Base-by-base conservation (phyloP, 2,888 invertebrate genomes). In the Lasioglossum pauxillum region DNA sequence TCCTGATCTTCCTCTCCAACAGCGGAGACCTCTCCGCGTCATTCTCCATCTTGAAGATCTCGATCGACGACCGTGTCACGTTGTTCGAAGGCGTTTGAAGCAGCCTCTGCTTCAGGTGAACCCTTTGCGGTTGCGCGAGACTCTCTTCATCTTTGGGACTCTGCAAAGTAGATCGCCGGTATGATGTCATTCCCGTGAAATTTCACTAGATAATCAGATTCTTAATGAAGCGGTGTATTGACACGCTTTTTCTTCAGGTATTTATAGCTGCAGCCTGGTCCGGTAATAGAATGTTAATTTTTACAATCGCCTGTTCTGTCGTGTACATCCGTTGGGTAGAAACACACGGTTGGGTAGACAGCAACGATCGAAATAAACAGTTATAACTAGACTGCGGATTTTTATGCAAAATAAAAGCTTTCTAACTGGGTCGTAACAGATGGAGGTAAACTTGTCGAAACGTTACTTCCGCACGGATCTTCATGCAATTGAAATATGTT, bases 1-100 rank as follows among this genome's bases (percentile, higher is more conserved):
- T 88, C 64, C 90, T 80, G 44, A 94, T 57, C 77, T 90, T 92
- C 49, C 83, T 91, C 78, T 94, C 93, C 86, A 92, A 83, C 44
- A 94, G 89, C 27, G 93, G 93, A 38, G 89, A 87, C 41, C 78
- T 90, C 46, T 94, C 94, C 19, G 90, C 79, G 19, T 12, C 44
- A 31, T n/a, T 73, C 7, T 86, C 80, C 90, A 90, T 91, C 60
- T 81, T 10, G 7, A 38, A 7, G 60, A 67, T 1, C 23, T 31
- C 27, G 5, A 57, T 60, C 5, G n/a, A 46, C 27, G 5, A 35
- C 14, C 46, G 16, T 14, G 16, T 7, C 5, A 27, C 23, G 38
- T 4, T 8, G 27, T 19, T 73, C 35, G 38, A 16, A 7, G 23
- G 0, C 7, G 35, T 73, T 53, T 38, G 27, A 35, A 1, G 16